Percentiles rank a stretch among this genome's conserved stretches.
Evolutionary conservation across 2,113 vertebrate genomes (phyloP).

Genomic region (Periophthalmus modestus): DNA sequence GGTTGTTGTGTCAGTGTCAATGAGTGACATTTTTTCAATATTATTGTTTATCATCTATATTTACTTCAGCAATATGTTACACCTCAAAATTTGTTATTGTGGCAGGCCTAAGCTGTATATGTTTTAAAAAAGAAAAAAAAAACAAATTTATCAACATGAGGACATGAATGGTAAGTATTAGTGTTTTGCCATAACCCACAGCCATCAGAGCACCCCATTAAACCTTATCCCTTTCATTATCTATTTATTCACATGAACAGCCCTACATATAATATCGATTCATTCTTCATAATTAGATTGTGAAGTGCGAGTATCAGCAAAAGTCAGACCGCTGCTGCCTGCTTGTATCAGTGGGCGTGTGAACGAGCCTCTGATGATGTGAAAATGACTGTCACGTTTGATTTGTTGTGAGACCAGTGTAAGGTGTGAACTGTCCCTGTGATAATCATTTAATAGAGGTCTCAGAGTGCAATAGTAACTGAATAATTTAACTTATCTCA

Average conservation of each 20-base stretch:
- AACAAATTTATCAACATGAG: too few species aligned
- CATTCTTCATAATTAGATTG: not conserved
- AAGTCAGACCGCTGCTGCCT: not conserved
- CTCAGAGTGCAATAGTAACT: conserved; percentile 29
- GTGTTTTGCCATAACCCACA: not conserved
- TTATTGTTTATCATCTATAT: too few species aligned
- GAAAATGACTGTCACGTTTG: conserved; percentile 51
- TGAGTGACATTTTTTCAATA: too few species aligned
- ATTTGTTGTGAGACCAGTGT: conserved; percentile 44
- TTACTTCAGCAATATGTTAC: too few species aligned
- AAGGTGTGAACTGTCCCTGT: conserved; percentile 42
- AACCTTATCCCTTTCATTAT: not conserved
- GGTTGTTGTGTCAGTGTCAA: too few species aligned
- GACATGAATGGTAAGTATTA: too few species aligned
- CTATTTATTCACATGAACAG: not conserved
- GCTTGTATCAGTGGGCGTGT: conserved; percentile 11
- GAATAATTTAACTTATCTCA: conserved; percentile 25
- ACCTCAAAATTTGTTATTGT: too few species aligned
- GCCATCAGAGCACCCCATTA: not conserved
- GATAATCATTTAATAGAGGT: conserved; percentile 36
- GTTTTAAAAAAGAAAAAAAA: not conserved
- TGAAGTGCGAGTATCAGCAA: not conserved
- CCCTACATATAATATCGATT: not conserved
- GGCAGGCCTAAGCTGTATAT: not conserved
- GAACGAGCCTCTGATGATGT: conserved; percentile 43